A percentile compares a stretch with the other conserved stretches of the same genome.
phyloP scores from a whole-genome alignment of 2,113 vertebrate genomes.

The Ammodytes dubius region DNA sequence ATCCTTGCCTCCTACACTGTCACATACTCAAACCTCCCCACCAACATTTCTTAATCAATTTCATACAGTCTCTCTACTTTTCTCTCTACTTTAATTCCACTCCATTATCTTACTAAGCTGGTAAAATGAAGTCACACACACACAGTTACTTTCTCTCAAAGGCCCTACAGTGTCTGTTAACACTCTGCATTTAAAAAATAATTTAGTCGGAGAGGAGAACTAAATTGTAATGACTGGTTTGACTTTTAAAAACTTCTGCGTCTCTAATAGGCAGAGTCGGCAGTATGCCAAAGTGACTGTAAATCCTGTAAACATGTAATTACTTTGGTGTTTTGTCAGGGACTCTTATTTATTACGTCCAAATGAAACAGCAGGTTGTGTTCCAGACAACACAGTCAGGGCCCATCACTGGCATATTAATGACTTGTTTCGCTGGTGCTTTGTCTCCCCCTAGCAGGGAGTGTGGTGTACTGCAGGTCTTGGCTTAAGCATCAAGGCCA shows the following conservation, averaged over 20 bases:
- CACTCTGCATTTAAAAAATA: background rate
- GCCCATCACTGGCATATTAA: constrained; percentile 42
- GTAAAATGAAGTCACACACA: background rate
- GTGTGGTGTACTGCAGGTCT: constrained; percentile 36
- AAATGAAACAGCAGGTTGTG: constrained; percentile 74
- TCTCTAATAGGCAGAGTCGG: constrained; percentile 43
- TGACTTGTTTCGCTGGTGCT: constrained; percentile 61
- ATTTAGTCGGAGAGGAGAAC: constrained; percentile 8
- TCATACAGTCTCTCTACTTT: background rate
- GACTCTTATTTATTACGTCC: constrained; percentile 64
- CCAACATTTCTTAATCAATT: background rate
- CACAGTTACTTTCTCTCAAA: background rate
- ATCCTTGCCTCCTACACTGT: background rate
- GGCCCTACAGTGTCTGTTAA: background rate
- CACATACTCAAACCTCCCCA: background rate
- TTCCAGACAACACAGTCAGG: constrained; percentile 47
- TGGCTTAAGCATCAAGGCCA: background rate
- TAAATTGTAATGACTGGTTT: constrained; percentile 27
- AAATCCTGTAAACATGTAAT: constrained; percentile 73
- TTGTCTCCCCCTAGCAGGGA: constrained; percentile 77
- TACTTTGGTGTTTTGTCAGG: constrained; percentile 67
- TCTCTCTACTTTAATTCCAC: background rate
- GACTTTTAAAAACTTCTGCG: constrained; percentile 36
- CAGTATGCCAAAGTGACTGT: constrained; percentile 61
- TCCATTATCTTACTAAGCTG: background rate